These are phyloP conservation scores for Malthinus flaveolus DNA, from an alignment of 2,888 invertebrate species.

Conservation along the genomic window DNA sequence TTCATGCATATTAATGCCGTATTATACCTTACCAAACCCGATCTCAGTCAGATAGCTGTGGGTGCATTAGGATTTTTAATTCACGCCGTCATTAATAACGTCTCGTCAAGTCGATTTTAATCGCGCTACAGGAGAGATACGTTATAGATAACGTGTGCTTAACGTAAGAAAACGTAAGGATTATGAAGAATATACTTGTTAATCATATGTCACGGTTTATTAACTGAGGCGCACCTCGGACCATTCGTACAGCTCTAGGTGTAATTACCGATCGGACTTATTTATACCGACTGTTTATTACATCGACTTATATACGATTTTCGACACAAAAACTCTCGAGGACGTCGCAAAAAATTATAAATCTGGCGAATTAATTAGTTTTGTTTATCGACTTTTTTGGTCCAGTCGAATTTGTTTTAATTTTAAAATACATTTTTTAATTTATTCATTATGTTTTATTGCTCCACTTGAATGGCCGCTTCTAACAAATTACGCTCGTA, in stretches of 20 bases:
- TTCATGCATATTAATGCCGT: constrained; percentile 43
- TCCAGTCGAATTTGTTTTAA: too few relatives aligned
- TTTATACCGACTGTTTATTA: constrained; percentile 41
- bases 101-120: constrained; percentile 33
- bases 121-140: constrained; percentile 26
- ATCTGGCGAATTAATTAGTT: too few relatives aligned
- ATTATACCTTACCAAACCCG: constrained; percentile 28
- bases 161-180: constrained; percentile 29
- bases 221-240: constrained; percentile 45
- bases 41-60: constrained; percentile 29
- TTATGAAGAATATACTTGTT: constrained; percentile 42
- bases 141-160: constrained; percentile 23
- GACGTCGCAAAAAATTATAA: neutral
- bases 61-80: constrained; percentile 39
- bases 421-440: too few relatives aligned
- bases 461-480: constrained; percentile 12
- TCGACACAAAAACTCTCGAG: neutral
- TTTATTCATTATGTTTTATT: neutral
- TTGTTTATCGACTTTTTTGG: too few relatives aligned
- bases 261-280: constrained; percentile 41
- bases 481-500: constrained; percentile 2
- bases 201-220: constrained; percentile 49
- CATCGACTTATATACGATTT: neutral
- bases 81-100: constrained; percentile 37
- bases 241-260: constrained; percentile 32